phyloP scores from a whole-genome alignment of 53 echinoderm and acorn worm species.

The Henricia sp. region DNA sequence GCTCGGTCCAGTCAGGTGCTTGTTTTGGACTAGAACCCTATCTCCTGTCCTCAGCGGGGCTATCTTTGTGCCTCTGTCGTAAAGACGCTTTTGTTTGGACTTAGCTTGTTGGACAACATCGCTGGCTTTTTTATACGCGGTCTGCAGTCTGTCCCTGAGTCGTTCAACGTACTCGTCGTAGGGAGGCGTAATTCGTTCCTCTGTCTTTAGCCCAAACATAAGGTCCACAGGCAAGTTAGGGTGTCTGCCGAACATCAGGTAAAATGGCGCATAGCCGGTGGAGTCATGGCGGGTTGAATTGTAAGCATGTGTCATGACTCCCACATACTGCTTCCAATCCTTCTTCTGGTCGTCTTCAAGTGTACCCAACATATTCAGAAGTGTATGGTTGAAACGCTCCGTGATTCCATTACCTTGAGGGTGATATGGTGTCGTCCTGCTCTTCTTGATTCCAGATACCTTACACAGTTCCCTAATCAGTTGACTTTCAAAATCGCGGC shows the following conservation, averaged over 20 bases:
- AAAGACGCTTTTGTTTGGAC: conserved; percentile 25
- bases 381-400: too few relatives aligned
- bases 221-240: conserved; percentile 49
- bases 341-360: too few relatives aligned
- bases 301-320: conserved; percentile 17
- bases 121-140: conserved; percentile 29
- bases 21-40: conserved; percentile 47
- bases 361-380: too few relatives aligned
- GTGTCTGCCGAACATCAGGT: conserved; percentile 36
- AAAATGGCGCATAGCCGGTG: conserved; percentile 9
- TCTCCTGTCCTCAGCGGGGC: conserved; percentile 28
- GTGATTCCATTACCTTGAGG: too few relatives aligned
- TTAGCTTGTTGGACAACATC: conserved; percentile 6
- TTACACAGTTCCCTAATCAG: too few relatives aligned
- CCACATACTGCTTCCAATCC: too few relatives aligned
- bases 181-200: not conserved
- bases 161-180: conserved; percentile 23
- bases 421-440: too few relatives aligned
- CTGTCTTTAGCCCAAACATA: conserved; percentile 17
- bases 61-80: conserved; percentile 42
- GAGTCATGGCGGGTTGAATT: conserved; percentile 17
- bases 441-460: too few relatives aligned
- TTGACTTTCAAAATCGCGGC: too few relatives aligned
- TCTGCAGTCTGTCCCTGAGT: not conserved
- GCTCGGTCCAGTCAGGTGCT: conserved; percentile 41